Evolutionary conservation across 2,797 vertebrate genomes (phyloP).

Genomic region (Cynopterus sphinx): DNA sequence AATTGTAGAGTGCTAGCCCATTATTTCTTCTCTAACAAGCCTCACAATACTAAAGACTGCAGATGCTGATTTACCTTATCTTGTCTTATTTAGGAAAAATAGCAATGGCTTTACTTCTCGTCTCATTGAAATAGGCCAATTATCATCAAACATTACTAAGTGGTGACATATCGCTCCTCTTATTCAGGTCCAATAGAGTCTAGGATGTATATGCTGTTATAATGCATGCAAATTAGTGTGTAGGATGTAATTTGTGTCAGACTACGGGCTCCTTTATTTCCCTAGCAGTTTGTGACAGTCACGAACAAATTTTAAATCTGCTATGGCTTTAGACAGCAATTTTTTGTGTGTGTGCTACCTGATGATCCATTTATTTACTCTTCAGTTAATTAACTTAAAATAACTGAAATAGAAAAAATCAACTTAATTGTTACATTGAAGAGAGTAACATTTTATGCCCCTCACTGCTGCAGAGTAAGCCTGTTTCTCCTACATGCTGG

Average conservation of each 20-base stretch:
- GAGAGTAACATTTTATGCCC: background rate
- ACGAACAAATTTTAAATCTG: background rate
- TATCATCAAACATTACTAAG: slow-evolving; percentile 60
- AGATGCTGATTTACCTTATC: slow-evolving; percentile 21
- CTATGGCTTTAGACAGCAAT: background rate
- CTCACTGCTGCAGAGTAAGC: background rate
- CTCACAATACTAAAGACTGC: background rate
- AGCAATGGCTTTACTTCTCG: slow-evolving; percentile 50
- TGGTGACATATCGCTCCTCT: background rate
- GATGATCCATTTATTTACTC: slow-evolving; percentile 4
- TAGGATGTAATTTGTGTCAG: background rate
- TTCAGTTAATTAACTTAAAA: background rate
- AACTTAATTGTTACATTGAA: background rate
- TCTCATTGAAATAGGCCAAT: slow-evolving; percentile 31
- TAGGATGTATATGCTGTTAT: background rate
- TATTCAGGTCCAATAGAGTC: slow-evolving; percentile 10
- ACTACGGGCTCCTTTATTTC: background rate
- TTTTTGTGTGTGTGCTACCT: slow-evolving; percentile 1
- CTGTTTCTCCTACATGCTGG: background rate
- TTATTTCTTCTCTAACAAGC: slow-evolving; percentile 56
- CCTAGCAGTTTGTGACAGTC: background rate
- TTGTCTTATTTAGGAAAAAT: slow-evolving; percentile 46
- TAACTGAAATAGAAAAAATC: background rate
- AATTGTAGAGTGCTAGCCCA: background rate
- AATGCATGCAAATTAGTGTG: slow-evolving; percentile 25